A percentile compares a stretch with the other conserved stretches of the same genome.
phyloP scores from a whole-genome alignment of 2,797 vertebrate species.

The Bucorvus abyssinicus region DNA sequence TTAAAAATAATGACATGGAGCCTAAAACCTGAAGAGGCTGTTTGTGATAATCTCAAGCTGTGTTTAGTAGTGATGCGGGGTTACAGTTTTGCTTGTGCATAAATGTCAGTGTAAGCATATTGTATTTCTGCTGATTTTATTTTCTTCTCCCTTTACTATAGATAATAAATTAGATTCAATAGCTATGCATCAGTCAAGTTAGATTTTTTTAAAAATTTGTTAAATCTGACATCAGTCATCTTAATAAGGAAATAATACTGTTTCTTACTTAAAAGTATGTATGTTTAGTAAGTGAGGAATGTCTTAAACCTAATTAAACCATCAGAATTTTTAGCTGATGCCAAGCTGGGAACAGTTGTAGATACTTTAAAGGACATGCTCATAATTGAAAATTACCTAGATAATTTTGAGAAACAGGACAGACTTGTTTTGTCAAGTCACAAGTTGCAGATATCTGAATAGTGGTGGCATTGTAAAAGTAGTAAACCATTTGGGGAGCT shows the following conservation, averaged over 20 bases:
- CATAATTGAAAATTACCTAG: neutral
- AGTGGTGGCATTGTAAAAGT: neutral
- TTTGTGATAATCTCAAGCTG: neutral
- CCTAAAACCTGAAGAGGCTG: neutral
- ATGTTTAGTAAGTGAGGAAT: neutral
- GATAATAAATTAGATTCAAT: neutral
- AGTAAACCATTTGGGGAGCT: neutral
- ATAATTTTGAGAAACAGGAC: neutral
- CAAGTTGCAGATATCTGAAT: neutral
- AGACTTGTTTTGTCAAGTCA: neutral
- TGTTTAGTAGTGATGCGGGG: neutral
- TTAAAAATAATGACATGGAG: constrained; percentile 3
- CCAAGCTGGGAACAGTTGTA: neutral
- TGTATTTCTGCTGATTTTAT: neutral
- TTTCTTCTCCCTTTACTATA: neutral
- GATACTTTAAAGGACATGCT: neutral
- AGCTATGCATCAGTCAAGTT: neutral
- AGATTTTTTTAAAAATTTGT: neutral
- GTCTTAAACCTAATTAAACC: neutral
- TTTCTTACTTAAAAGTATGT: neutral
- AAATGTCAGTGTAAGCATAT: neutral
- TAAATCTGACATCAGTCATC: neutral
- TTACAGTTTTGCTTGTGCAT: neutral
- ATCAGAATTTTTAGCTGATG: neutral
- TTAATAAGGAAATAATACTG: neutral